A percentile compares a stretch with the other conserved stretches of the same genome.
Conservation (phyloP, 2,888 invertebrate species). For the Dynastes maya region DNA sequence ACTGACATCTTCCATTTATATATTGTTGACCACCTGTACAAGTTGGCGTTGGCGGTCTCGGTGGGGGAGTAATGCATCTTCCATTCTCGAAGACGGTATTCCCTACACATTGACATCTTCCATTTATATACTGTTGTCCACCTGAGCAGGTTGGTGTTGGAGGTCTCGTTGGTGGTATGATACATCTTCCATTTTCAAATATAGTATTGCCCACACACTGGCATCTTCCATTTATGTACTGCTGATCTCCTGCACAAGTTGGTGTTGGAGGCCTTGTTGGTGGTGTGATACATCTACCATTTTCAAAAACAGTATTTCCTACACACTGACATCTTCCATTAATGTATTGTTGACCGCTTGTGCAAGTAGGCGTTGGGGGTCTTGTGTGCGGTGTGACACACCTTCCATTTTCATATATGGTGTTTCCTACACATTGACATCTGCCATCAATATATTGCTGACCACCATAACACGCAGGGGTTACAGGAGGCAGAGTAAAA, state of each 20-base stretch:
- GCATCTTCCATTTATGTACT: too few species aligned
- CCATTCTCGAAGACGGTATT: too few species aligned
- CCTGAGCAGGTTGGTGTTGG: neutral
- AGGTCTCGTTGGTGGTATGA: constrained; percentile 2
- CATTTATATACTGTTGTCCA: constrained; percentile 26
- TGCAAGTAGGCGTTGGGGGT: constrained; percentile 36
- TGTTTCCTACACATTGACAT: constrained; percentile 33
- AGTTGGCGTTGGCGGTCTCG: constrained; percentile 33
- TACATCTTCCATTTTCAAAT: constrained; percentile 39
- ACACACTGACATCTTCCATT: constrained; percentile 45
- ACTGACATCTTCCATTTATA: constrained; percentile 42
- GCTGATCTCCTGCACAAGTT: too few species aligned
- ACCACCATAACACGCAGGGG: constrained; percentile 14
- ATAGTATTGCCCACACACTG: too few species aligned
- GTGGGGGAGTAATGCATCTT: neutral
- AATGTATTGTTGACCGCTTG: constrained; percentile 19
- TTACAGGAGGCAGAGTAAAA: neutral
- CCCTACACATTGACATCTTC: constrained; percentile 28
- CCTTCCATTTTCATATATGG: constrained; percentile 13
- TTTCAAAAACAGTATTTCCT: constrained; percentile 25
- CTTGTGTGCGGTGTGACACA: neutral
- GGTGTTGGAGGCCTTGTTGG: too few species aligned
- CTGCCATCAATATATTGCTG: constrained; percentile 35
- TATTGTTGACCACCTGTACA: constrained; percentile 25
- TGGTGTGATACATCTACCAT: constrained; percentile 27